Conservation (phyloP, 2,888 invertebrate genomes). For the Crioceris asparagi region DNA sequence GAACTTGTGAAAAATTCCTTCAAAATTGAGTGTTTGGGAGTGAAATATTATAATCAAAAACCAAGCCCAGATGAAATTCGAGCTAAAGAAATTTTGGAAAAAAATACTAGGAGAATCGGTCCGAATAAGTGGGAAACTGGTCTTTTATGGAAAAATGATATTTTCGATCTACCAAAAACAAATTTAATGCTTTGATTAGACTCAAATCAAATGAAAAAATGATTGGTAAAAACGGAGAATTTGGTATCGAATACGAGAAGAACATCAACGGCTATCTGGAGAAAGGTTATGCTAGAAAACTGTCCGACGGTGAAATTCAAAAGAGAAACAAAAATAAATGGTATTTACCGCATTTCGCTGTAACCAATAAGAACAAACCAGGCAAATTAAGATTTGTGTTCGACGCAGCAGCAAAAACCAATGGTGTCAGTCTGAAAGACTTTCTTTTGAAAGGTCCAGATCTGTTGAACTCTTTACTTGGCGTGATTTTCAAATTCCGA, state of each 20-base stretch:
- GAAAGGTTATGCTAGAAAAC: conserved; percentile 1
- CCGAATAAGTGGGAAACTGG: background rate
- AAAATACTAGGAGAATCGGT: no score
- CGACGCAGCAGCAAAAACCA: conserved; percentile 1
- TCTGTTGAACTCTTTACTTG: no score
- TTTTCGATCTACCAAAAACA: background rate
- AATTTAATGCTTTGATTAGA: background rate
- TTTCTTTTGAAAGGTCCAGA: no score
- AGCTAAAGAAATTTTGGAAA: no score
- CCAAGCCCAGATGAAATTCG: no score
- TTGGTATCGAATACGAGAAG: background rate
- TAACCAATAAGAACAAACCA: conserved; percentile 1
- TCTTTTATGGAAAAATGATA: background rate
- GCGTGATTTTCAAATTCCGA: no score
- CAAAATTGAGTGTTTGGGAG: no score
- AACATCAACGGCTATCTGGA: background rate
- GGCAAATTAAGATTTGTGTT: background rate
- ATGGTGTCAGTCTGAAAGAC: no score
- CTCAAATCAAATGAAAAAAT: background rate
- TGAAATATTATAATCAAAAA: no score
- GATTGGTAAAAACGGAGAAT: conserved; percentile 1
- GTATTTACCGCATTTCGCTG: conserved; percentile 2
- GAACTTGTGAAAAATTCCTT: no score
- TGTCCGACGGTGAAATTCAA: background rate
- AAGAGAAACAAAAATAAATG: background rate